Evolutionary conservation across 2,888 invertebrate genomes (phyloP).

Genomic region (Baronia brevicornis): DNA sequence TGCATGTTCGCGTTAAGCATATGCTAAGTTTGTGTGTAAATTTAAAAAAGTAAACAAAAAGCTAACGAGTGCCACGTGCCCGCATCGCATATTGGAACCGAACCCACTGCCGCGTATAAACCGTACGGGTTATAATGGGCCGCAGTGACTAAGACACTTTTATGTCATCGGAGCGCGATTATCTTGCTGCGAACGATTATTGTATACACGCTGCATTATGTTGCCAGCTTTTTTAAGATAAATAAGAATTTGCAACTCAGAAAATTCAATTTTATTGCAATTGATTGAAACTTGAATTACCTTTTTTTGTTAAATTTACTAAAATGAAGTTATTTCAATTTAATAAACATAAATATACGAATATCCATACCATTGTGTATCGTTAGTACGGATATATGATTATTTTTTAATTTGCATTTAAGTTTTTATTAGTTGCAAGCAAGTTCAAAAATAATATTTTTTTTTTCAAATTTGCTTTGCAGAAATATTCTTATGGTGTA

Average conservation of each 20-base stretch:
- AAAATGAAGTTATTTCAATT: no score
- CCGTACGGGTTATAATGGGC: conserved; percentile 32
- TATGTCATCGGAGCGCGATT: conserved; percentile 45
- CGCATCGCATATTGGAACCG: conserved; percentile 36
- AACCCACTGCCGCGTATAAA: conserved; percentile 25
- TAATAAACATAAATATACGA: no score
- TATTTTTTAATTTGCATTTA: no score
- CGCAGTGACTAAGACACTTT: conserved; percentile 39
- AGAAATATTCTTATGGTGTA: no score
- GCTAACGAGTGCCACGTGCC: conserved; percentile 37
- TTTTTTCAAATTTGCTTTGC: no score
- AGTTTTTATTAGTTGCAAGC: no score
- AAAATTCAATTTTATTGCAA: background rate
- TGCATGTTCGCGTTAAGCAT: no score
- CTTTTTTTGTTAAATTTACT: background rate
- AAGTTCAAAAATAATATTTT: no score
- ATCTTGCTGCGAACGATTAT: conserved; percentile 26
- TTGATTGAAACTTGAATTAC: background rate
- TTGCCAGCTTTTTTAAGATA: conserved; percentile 14
- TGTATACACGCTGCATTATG: conserved; percentile 13
- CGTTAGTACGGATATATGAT: no score
- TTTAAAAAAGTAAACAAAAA: conserved; percentile 25
- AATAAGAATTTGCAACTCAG: no score
- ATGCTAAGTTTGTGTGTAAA: conserved; percentile 17
- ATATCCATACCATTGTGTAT: no score